A percentile compares a stretch with the other conserved stretches of the same genome.
These are phyloP conservation scores for Orchesella cincta DNA, from an alignment of 1,140 invertebrate species.

Conservation along the genomic window DNA sequence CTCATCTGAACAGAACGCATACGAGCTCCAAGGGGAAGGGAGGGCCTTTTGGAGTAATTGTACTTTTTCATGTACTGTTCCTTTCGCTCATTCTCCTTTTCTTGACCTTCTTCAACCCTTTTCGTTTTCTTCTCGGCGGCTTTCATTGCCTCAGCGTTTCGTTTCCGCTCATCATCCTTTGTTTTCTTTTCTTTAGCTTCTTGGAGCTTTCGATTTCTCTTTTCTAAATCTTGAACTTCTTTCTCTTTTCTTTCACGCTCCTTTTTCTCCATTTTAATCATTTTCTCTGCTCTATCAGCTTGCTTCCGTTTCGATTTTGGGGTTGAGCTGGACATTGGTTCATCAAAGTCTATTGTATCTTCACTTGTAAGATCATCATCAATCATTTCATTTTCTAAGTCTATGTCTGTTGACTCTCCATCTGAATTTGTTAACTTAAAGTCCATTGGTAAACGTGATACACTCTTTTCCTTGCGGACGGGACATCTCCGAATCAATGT, in stretches of 20 bases:
- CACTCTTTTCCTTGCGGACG: neutral
- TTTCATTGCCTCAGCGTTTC: neutral
- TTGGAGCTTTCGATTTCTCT: neutral
- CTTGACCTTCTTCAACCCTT: conserved; percentile 8
- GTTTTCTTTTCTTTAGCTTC: neutral
- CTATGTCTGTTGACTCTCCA: conserved; percentile 11
- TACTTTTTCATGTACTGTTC: conserved; percentile 25
- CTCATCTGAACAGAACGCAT: neutral
- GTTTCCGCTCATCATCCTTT: conserved; percentile 15
- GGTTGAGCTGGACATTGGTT: conserved; percentile 6
- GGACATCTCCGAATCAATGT: neutral
- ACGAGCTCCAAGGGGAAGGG: conserved; percentile 24
- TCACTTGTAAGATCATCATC: neutral
- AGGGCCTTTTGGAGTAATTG: conserved; percentile 24
- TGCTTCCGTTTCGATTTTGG: neutral
- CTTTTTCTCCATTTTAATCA: conserved; percentile 8
- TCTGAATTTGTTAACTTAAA: conserved; percentile 16
- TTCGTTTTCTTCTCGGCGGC: neutral
- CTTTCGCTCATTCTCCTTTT: conserved; percentile 19
- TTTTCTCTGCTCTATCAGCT: neutral
- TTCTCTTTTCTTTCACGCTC: conserved; percentile 25
- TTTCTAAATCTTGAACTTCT: conserved; percentile 21
- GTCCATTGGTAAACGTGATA: conserved; percentile 4
- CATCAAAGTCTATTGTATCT: neutral
- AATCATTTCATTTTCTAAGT: neutral